Percentiles rank a stretch among this genome's conserved stretches.
These are phyloP conservation scores for Megaceryle torquata DNA, from an alignment of 2,113 vertebrate species.

Conservation along the genomic window DNA sequence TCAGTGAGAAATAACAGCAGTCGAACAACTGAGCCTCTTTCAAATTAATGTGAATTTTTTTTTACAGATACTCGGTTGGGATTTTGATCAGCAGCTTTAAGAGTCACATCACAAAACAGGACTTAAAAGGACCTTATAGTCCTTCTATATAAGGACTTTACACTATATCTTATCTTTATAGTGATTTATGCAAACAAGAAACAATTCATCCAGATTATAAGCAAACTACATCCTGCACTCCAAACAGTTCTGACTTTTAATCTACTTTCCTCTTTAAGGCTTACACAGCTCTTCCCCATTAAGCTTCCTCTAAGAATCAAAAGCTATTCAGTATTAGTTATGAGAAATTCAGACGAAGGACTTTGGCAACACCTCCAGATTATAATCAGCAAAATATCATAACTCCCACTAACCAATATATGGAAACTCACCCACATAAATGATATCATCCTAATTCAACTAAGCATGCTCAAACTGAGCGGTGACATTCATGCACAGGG, in stretches of 20 bases:
- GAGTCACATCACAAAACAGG: background rate
- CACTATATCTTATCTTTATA: background rate
- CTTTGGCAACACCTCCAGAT: slow-evolving; percentile 47
- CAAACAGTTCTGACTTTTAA: background rate
- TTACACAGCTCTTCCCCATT: background rate
- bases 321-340: slow-evolving; percentile 13
- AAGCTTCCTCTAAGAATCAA: slow-evolving; percentile 22
- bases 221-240: background rate
- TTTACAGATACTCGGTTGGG: background rate
- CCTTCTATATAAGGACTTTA: background rate
- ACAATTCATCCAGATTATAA: background rate
- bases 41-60: background rate
- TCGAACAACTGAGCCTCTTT: background rate
- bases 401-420: slow-evolving; percentile 61
- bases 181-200: background rate
- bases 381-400: slow-evolving; percentile 66
- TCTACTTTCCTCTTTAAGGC: background rate
- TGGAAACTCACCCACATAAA: slow-evolving; percentile 58
- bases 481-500: slow-evolving; percentile 3
- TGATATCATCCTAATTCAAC: slow-evolving; percentile 27
- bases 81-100: background rate
- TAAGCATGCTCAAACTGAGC: slow-evolving; percentile 30
- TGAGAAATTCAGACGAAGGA: slow-evolving; percentile 33
- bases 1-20: background rate
- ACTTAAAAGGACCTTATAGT: background rate